These are phyloP conservation scores for Caenorhabditis remanei DNA, from an alignment of 1,140 invertebrate genomes.

Conservation along the genomic window DNA sequence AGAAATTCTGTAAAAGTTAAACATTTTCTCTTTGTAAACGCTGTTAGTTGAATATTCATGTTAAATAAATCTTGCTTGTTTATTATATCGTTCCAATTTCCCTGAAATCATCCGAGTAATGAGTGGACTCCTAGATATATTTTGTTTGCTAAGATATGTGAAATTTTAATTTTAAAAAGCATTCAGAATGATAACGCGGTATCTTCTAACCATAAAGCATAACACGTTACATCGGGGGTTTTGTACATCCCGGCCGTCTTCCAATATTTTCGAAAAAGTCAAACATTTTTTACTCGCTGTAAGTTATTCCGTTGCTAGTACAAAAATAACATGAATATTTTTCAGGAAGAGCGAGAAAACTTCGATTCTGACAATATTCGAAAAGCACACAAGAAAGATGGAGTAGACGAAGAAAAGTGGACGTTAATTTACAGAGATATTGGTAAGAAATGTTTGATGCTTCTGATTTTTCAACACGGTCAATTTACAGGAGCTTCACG, in stretches of 20 bases:
- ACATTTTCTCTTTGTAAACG: not conserved
- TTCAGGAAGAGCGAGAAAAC: constrained; percentile 54
- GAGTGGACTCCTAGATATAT: not conserved
- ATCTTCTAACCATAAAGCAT: not conserved
- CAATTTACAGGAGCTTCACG: not conserved
- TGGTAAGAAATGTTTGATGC: not conserved
- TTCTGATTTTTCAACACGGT: too few species aligned
- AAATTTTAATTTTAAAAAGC: not conserved
- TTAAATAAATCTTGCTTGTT: too few species aligned
- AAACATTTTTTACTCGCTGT: constrained; percentile 44
- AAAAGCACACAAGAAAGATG: constrained; percentile 49
- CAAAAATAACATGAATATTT: not conserved
- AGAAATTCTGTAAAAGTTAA: constrained; percentile 59
- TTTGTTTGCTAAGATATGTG: not conserved
- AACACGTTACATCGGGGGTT: not conserved
- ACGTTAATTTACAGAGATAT: constrained; percentile 51
- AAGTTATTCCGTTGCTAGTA: not conserved
- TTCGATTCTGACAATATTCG: constrained; percentile 43
- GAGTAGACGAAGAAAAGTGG: constrained; percentile 31
- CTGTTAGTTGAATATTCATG: not conserved
- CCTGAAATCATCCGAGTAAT: not conserved
- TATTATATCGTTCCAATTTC: too few species aligned
- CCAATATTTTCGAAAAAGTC: constrained; percentile 26
- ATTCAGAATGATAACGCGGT: constrained; percentile 45
- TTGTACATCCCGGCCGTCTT: constrained; percentile 12